Evolutionary conservation across 2,888 invertebrate genomes (phyloP).

Genomic region (Conops quadrifasciatus): DNA sequence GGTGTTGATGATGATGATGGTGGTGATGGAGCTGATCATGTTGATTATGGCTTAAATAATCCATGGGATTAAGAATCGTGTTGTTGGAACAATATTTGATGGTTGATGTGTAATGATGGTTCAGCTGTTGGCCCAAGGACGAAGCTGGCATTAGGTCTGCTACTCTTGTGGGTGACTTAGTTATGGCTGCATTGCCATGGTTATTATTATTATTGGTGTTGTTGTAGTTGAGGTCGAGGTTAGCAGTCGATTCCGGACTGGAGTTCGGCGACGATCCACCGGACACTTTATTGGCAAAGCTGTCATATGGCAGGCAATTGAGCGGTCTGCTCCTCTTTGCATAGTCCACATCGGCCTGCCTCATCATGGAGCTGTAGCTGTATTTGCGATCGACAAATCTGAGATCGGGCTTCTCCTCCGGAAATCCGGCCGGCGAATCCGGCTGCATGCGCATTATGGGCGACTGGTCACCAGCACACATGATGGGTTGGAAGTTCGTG

Average conservation of each 20-base stretch:
- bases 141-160: conserved; percentile 44
- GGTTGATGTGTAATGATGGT: conserved; percentile 62
- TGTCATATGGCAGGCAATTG: conserved; percentile 43
- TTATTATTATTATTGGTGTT: conserved; percentile 37
- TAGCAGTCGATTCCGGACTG: conserved; percentile 52
- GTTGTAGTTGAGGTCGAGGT: conserved; percentile 52
- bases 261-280: conserved; percentile 55
- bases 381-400: conserved; percentile 60
- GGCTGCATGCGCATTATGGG: conserved; percentile 50
- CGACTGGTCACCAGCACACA: conserved; percentile 40
- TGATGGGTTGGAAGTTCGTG: conserved; percentile 55
- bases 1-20: conserved; percentile 39
- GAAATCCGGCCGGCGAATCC: conserved; percentile 58
- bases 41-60: conserved; percentile 44
- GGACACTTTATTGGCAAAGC: conserved; percentile 45
- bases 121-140: conserved; percentile 46
- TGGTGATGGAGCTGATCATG: conserved; percentile 32
- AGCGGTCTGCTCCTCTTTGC: conserved; percentile 48
- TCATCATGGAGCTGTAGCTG: conserved; percentile 51
- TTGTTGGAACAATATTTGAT: conserved; percentile 64
- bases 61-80: conserved; percentile 54
- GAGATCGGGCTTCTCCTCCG: conserved; percentile 60
- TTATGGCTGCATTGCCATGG: conserved; percentile 35
- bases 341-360: conserved; percentile 38
- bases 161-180: conserved; percentile 39